These are phyloP conservation scores for Drosophila helvetica DNA, from an alignment of 2,888 invertebrate species.

Conservation along the genomic window DNA sequence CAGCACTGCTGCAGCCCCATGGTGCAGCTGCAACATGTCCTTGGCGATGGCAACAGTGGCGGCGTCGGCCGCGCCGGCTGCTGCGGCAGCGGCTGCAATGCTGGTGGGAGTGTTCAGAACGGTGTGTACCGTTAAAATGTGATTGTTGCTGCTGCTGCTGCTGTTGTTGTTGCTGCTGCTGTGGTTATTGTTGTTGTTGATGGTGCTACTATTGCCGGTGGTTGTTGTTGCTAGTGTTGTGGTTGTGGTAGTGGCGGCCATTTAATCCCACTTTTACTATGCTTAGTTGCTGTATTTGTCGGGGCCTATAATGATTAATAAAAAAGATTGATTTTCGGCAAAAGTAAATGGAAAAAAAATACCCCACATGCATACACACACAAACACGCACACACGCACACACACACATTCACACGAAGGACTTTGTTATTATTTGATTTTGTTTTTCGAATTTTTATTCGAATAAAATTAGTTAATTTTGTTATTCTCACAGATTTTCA, in stretches of 20 bases:
- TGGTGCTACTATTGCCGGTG: slow-evolving; percentile 54
- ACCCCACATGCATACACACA: neutral
- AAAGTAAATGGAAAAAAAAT: slow-evolving; percentile 22
- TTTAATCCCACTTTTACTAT: slow-evolving; percentile 69
- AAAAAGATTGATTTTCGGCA: neutral
- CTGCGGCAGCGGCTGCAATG: slow-evolving; percentile 60
- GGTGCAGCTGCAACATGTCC: slow-evolving; percentile 83
- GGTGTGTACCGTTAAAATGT: slow-evolving; percentile 74
- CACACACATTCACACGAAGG: neutral
- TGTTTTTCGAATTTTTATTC: neutral
- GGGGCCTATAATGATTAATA: slow-evolving; percentile 5
- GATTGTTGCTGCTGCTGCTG: slow-evolving; percentile 59
- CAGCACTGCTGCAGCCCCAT: slow-evolving; percentile 74
- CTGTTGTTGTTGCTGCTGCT: slow-evolving; percentile 28
- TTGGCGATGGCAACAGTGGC: slow-evolving; percentile 82
- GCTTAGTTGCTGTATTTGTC: slow-evolving; percentile 44
- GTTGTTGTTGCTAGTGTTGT: slow-evolving; percentile 65
- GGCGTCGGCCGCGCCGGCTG: slow-evolving; percentile 73
- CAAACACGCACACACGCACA: neutral
- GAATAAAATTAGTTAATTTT: slow-evolving; percentile 4
- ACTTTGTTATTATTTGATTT: slow-evolving; percentile 55
- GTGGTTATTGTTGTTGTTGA: slow-evolving; percentile 39
- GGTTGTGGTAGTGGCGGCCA: slow-evolving; percentile 79
- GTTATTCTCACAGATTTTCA: slow-evolving; percentile 53
- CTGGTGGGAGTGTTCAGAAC: slow-evolving; percentile 72